Conservation (phyloP, 2,888 invertebrate species). For the Oscheius sp. region DNA sequence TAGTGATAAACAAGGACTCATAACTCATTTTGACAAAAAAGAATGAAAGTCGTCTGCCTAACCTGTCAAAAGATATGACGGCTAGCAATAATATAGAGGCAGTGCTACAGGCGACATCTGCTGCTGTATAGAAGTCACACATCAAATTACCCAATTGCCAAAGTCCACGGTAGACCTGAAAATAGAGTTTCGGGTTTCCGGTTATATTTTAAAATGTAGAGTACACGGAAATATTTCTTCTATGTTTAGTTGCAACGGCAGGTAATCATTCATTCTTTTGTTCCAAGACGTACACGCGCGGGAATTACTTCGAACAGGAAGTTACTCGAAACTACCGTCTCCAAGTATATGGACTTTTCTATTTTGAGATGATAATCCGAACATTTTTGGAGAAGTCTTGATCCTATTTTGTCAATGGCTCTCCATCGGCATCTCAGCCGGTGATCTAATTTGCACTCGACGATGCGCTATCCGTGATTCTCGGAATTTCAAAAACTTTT, state of each 20-base stretch:
- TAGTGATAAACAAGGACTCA: conserved; percentile 2
- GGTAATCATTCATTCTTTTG: conserved; percentile 1
- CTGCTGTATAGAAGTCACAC: conserved; percentile 74
- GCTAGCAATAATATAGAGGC: conserved; percentile 74
- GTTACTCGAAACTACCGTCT: background rate
- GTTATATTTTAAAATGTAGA: background rate
- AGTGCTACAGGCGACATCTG: conserved; percentile 74
- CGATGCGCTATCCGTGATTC: background rate
- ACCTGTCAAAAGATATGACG: conserved; percentile 74
- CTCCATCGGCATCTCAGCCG: conserved; percentile 11
- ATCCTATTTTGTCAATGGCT: conserved; percentile 26
- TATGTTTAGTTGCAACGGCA: background rate
- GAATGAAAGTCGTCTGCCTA: background rate
- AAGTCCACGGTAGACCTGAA: conserved; percentile 71
- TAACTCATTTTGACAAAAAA: conserved; percentile 4
- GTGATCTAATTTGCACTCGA: conserved; percentile 23
- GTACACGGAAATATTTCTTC: background rate
- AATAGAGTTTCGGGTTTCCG: conserved; percentile 7
- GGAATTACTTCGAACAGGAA: background rate
- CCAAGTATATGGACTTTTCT: background rate
- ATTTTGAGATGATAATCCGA: background rate
- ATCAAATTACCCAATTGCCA: conserved; percentile 73
- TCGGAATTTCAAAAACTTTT: background rate
- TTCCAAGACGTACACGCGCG: background rate
- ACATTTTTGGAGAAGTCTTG: background rate